These are phyloP conservation scores for Callopanchax toddi DNA, from an alignment of 2,113 vertebrate species.

Conservation along the genomic window DNA sequence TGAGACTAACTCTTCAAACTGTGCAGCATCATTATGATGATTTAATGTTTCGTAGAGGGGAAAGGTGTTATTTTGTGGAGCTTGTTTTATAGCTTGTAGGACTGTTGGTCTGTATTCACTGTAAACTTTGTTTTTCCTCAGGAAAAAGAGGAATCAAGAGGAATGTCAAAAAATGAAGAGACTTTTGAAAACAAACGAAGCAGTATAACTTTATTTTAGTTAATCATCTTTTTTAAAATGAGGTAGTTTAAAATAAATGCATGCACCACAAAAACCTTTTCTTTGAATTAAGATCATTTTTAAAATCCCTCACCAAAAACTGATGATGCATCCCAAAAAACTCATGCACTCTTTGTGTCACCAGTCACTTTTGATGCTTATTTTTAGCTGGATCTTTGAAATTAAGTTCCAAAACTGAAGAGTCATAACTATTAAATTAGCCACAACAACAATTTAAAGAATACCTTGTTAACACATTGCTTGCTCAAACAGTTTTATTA, in stretches of 20 bases:
- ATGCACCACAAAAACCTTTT: too few species aligned
- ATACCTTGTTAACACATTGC: too few species aligned
- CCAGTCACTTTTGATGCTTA: too few species aligned
- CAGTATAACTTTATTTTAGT: slow-evolving; percentile 46
- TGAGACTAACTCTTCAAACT: slow-evolving; percentile 42
- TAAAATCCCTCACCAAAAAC: too few species aligned
- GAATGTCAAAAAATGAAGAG: slow-evolving; percentile 53
- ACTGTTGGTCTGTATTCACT: background rate
- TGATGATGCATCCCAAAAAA: too few species aligned
- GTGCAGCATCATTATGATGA: too few species aligned
- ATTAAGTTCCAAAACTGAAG: too few species aligned
- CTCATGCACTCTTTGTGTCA: too few species aligned
- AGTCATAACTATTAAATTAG: too few species aligned
- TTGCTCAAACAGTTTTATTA: too few species aligned
- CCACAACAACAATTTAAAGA: too few species aligned
- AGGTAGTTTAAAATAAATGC: background rate
- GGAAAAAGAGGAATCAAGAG: slow-evolving; percentile 43
- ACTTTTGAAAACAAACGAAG: slow-evolving; percentile 51
- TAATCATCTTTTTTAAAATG: background rate
- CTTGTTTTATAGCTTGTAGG: background rate
- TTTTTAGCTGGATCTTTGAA: too few species aligned
- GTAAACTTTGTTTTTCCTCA: slow-evolving; percentile 26
- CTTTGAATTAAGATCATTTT: background rate
- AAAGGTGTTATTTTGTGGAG: background rate
- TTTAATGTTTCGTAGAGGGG: background rate